Evolutionary conservation across 1,140 invertebrate species (phyloP).

Genomic region (Meloidogyne chitwoodi): DNA sequence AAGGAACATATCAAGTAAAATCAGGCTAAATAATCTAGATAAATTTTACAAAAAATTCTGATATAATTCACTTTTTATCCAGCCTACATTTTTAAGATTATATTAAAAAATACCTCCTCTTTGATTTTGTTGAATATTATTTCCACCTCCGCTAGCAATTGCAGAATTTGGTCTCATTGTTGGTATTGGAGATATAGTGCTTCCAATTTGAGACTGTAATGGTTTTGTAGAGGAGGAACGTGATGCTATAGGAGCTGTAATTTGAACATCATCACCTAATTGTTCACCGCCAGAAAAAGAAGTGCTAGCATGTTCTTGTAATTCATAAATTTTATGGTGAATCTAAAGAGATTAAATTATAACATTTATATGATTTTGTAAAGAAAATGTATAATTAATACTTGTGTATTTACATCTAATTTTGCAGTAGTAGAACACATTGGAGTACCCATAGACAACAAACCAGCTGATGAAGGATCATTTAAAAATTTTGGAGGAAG

Average conservation of each 20-base stretch:
- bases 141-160: not conserved
- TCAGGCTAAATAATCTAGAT: too few species aligned
- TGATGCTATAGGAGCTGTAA: not conserved
- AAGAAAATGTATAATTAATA: not conserved
- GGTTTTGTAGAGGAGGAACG: slow-evolving; percentile 9
- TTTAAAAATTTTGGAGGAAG: not conserved
- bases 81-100: not conserved
- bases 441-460: slow-evolving; percentile 9
- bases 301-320: not conserved
- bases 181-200: not conserved
- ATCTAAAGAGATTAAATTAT: not conserved
- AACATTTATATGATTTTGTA: too few species aligned
- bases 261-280: not conserved
- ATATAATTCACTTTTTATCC: too few species aligned
- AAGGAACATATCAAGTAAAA: too few species aligned
- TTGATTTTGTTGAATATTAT: not conserved
- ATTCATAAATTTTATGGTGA: slow-evolving; percentile 14
- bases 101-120: not conserved
- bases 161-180: slow-evolving; percentile 14
- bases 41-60: too few species aligned
- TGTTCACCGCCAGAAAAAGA: not conserved
- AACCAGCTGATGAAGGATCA: not conserved
- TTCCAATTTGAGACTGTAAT: not conserved
- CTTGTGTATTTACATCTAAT: not conserved
- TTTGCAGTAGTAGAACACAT: not conserved